Evolutionary conservation across 2,797 vertebrate species (phyloP), one percentile per base, ranked within the genome.

Genomic region (Molossus molossus): DNA sequence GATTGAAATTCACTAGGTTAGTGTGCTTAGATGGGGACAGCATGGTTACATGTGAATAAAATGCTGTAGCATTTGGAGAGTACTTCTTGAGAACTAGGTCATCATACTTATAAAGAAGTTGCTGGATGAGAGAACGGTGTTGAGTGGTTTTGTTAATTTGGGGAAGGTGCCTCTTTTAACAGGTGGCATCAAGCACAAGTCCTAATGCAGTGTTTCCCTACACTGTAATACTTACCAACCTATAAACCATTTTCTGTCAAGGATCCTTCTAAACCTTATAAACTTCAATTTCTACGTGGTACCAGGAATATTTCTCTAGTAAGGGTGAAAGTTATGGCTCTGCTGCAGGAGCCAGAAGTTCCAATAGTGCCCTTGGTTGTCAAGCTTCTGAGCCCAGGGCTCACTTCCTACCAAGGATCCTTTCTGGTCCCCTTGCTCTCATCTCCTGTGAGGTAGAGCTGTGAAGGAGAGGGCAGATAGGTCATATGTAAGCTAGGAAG

Each of bases 71-170:
- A 37, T 86, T 89, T 77, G 53, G 21, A 48, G 79, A 75, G n/a
- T 5, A 7, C 7, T 20, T 58, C 21, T 86, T 18, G 17, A 53
- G 72, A 70, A 67, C 25, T 15, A 72, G 40, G 20, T 33, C 20
- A 2, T 65, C 15, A 7, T 17, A 5, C n/a, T 13, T 45, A 9
- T 2, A 17, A 1, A 72, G 57, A 89, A 45, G 23, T 11, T 65
- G 21, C 77, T 55, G 1, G 0, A 0, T 27, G 53, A n/a, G 14
- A 29, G n/a, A 5, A 48, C 1, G 6, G 21, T 17, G 0, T 15
- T 7, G 14, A 50, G 33, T 18, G 37, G 20, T 37, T 88, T 91
- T 85, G 13, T 69, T 76, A 57, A 27, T 75, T 84, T 62, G 53
- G 70, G 53, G 27, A 62, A 48, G 62, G n/a, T 64, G 8, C 23